Evolutionary conservation across 2,113 vertebrate genomes (phyloP).

Genomic region (Cisticola juncidis): DNA sequence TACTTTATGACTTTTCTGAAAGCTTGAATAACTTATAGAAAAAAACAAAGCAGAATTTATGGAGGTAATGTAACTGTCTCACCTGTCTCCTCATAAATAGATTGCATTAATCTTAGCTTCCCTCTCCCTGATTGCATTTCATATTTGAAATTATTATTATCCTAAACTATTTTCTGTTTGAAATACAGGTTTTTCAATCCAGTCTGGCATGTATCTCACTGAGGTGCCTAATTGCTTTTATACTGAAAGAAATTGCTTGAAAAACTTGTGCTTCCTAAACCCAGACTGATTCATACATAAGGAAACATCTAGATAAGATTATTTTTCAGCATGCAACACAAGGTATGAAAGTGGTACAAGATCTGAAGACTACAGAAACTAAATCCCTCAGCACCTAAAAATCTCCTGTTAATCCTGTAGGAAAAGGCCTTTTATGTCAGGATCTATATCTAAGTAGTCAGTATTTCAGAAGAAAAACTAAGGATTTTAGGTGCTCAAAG

Average conservation of each 20-base stretch:
- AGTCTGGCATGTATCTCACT: background rate
- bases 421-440: background rate
- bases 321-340: background rate
- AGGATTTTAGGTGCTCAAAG: background rate
- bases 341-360: background rate
- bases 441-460: background rate
- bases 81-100: background rate
- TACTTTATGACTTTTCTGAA: background rate
- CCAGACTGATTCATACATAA: background rate
- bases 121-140: constrained; percentile 15
- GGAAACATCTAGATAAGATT: background rate
- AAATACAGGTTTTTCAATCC: constrained; percentile 28
- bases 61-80: background rate
- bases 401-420: background rate
- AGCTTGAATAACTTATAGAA: background rate
- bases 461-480: background rate
- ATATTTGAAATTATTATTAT: constrained; percentile 25
- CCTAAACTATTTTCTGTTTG: constrained; percentile 22
- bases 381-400: background rate
- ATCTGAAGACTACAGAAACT: background rate
- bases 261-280: background rate
- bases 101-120: background rate
- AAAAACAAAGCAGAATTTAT: constrained; percentile 6
- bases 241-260: background rate
- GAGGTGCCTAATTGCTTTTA: background rate